Percentiles rank a stretch among this genome's conserved stretches.
Conservation (phyloP, 1,140 invertebrate genomes). For the Calephelis virginiensis region DNA sequence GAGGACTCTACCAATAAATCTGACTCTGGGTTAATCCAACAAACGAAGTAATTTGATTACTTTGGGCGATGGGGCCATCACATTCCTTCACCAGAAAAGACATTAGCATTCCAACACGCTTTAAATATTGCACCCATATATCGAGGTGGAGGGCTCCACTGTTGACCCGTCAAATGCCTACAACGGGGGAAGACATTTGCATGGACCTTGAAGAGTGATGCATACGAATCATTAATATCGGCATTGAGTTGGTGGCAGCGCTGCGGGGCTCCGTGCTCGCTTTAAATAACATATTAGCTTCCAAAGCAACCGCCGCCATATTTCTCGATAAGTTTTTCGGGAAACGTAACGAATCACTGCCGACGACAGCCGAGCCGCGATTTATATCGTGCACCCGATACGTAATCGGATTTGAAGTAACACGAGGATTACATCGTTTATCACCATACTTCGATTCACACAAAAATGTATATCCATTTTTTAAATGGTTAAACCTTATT, state of each 20-base stretch:
- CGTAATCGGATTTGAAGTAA: slow-evolving; percentile 59
- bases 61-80: no score
- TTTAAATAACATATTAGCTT: slow-evolving; percentile 67
- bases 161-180: slow-evolving; percentile 35
- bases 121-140: slow-evolving; percentile 5
- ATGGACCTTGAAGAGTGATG: slow-evolving; percentile 44
- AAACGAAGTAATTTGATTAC: no score
- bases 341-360: slow-evolving; percentile 61
- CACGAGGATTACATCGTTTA: slow-evolving; percentile 25
- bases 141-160: slow-evolving; percentile 9
- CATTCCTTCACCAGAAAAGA: no score
- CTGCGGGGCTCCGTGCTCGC: slow-evolving; percentile 54
- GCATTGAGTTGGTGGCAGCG: slow-evolving; percentile 62
- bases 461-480: slow-evolving; percentile 12
- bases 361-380: slow-evolving; percentile 59
- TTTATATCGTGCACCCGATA: slow-evolving; percentile 64
- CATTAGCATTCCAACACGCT: background rate
- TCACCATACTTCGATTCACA: slow-evolving; percentile 14
- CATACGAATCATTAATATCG: slow-evolving; percentile 66
- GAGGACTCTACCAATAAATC: no score
- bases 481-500: slow-evolving; percentile 12
- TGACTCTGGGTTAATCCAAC: no score
- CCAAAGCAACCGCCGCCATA: slow-evolving; percentile 65
- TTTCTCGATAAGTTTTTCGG: slow-evolving; percentile 61
- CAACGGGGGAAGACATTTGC: slow-evolving; percentile 53